A percentile compares a stretch with the other conserved stretches of the same genome.
Evolutionary conservation across 2,113 vertebrate species (phyloP).

Genomic region (Pristiophorus japonicus): DNA sequence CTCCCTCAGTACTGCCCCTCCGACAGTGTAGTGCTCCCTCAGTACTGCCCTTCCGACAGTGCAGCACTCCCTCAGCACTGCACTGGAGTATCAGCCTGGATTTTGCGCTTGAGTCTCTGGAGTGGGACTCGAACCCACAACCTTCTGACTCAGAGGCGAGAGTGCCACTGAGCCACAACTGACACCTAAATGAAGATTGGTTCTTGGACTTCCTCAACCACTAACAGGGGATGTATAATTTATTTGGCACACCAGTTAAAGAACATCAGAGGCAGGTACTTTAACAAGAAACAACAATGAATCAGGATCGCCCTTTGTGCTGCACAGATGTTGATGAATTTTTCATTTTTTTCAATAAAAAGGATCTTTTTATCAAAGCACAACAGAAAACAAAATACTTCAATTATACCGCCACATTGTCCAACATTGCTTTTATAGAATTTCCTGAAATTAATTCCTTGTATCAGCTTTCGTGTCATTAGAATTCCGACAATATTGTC

Average conservation of each 20-base stretch:
- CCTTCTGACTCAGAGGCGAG: background rate
- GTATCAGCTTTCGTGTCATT: conserved; percentile 14
- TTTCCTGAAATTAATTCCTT: conserved; percentile 32
- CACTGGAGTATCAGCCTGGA: background rate
- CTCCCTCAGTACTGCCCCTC: no score
- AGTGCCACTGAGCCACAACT: background rate
- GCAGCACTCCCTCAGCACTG: no score
- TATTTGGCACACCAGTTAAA: background rate
- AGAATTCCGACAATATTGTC: conserved; percentile 19
- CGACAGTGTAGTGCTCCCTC: no score
- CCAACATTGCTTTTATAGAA: background rate
- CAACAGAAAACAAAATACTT: conserved; percentile 25
- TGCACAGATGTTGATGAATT: background rate
- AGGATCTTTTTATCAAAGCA: background rate
- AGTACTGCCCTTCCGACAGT: no score
- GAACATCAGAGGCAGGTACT: conserved; percentile 4
- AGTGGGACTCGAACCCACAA: background rate
- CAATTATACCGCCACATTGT: background rate
- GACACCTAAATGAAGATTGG: background rate
- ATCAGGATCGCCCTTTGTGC: background rate
- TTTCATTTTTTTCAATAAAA: background rate
- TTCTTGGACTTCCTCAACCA: background rate
- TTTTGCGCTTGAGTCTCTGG: background rate
- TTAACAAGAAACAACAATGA: background rate
- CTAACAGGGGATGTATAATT: no score